Conservation (phyloP, 1,140 invertebrate genomes). For the Eupristina koningsbergeri region DNA sequence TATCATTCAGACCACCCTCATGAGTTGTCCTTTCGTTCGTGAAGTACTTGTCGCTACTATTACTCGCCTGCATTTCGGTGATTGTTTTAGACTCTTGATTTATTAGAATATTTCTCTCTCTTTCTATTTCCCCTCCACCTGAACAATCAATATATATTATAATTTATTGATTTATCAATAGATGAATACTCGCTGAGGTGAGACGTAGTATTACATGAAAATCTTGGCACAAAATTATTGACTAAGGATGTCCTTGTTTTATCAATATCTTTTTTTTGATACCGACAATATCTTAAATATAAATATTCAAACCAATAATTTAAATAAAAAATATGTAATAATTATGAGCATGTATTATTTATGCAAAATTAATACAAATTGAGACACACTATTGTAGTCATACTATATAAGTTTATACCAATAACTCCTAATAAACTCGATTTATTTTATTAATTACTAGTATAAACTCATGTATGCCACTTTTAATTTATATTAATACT, state of each 20-base stretch:
- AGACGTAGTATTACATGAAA: conserved; percentile 19
- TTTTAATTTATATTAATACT: too few species aligned
- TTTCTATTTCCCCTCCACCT: conserved; percentile 57
- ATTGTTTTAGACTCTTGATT: conserved; percentile 57
- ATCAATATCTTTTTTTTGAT: background rate
- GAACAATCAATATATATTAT: conserved; percentile 38
- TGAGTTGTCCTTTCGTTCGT: conserved; percentile 63
- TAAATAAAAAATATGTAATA: too few species aligned
- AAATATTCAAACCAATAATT: too few species aligned
- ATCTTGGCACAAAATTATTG: conserved; percentile 49
- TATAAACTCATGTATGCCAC: too few species aligned
- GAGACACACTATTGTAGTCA: too few species aligned
- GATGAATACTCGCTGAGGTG: conserved; percentile 44
- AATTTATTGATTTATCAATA: conserved; percentile 68
- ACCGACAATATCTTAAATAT: too few species aligned
- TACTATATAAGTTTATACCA: too few species aligned
- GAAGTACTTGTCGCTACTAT: conserved; percentile 70
- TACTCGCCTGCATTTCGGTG: conserved; percentile 69
- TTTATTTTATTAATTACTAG: too few species aligned
- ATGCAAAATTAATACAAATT: too few species aligned
- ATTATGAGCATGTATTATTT: too few species aligned
- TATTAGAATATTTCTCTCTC: conserved; percentile 56
- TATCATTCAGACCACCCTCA: conserved; percentile 57
- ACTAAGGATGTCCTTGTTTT: conserved; percentile 29
- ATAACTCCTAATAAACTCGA: too few species aligned